Conservation (phyloP, 2,888 invertebrate species). For the Lydus trimaculatus region DNA sequence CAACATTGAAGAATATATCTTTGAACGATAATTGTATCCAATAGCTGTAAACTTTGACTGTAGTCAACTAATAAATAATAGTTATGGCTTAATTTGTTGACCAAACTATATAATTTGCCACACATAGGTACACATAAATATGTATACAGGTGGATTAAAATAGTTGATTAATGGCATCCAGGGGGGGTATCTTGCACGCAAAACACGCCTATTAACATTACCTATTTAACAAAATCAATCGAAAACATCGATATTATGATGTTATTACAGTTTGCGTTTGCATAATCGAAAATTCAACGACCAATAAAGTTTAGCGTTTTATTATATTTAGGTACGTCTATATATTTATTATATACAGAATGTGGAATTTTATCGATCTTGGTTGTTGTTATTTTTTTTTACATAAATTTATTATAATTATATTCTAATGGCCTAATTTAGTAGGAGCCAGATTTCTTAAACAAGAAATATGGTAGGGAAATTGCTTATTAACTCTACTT, state of each 20-base stretch:
- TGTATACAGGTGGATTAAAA: slow-evolving; percentile 16
- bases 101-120: slow-evolving; percentile 23
- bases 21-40: neutral
- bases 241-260: neutral
- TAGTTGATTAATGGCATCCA: slow-evolving; percentile 22
- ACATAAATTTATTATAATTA: neutral
- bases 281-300: neutral
- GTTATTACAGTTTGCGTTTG: neutral
- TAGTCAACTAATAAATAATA: slow-evolving; percentile 28
- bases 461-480: neutral
- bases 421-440: neutral
- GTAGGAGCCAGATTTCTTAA: neutral
- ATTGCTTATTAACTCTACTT: neutral
- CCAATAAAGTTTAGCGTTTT: too few species aligned
- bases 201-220: neutral
- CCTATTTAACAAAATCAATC: neutral
- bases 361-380: neutral
- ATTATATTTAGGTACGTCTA: too few species aligned
- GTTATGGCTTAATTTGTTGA: slow-evolving; percentile 33
- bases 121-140: slow-evolving; percentile 7
- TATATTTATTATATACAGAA: neutral
- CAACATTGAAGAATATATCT: neutral
- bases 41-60: neutral
- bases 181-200: slow-evolving; percentile 23
- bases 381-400: neutral